These are phyloP conservation scores for Heliornis fulica DNA, from an alignment of 2,113 vertebrate genomes.

Conservation along the genomic window DNA sequence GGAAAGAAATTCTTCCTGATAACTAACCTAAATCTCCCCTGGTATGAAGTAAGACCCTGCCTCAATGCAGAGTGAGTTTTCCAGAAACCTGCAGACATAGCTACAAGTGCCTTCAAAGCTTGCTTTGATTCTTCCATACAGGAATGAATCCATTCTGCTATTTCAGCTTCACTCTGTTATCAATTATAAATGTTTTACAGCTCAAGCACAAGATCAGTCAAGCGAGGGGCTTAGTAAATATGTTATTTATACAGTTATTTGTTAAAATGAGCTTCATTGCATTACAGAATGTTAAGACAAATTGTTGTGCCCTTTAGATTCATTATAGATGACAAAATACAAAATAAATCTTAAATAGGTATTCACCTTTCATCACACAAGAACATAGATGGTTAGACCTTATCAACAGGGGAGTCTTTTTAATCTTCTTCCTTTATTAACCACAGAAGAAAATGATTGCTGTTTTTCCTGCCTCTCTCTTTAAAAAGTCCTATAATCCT, in stretches of 20 bases:
- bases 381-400: conserved; percentile 37
- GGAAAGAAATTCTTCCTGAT: too few species aligned
- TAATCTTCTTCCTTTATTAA: conserved; percentile 46
- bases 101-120: neutral
- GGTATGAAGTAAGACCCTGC: neutral
- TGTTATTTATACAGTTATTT: conserved; percentile 58
- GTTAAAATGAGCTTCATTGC: conserved; percentile 49
- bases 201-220: conserved; percentile 39
- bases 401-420: conserved; percentile 31
- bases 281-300: conserved; percentile 59
- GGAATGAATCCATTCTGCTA: neutral
- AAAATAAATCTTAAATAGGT: conserved; percentile 62
- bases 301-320: conserved; percentile 65
- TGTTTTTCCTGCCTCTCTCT: neutral
- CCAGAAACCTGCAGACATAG: neutral
- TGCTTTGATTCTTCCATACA: neutral
- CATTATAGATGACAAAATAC: conserved; percentile 60
- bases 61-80: neutral
- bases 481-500: neutral
- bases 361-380: conserved; percentile 55
- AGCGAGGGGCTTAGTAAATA: conserved; percentile 20
- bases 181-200: conserved; percentile 55
- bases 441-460: neutral
- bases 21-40: too few species aligned
- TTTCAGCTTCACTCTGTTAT: conserved; percentile 15